A percentile compares a stretch with the other conserved stretches of the same genome.
Evolutionary conservation across 2,113 vertebrate species (phyloP).

Genomic region (Melanerpes formicivorus): DNA sequence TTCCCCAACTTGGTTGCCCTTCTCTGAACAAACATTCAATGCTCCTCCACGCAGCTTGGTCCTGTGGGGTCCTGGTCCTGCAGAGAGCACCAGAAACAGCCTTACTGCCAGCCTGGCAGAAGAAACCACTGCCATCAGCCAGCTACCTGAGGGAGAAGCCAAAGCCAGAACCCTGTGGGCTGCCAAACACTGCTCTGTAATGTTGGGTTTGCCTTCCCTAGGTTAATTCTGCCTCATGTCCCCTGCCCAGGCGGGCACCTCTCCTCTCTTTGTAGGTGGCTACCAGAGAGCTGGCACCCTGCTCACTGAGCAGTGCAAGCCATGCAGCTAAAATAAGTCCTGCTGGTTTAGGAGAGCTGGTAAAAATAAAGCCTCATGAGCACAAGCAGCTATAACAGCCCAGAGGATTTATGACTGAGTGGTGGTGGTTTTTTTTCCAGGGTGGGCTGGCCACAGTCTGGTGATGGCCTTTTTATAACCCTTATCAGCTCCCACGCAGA

Average conservation of each 20-base stretch:
- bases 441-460: conserved; percentile 42
- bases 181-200: not conserved
- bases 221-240: not conserved
- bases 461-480: conserved; percentile 56
- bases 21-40: too few relatives aligned
- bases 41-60: not conserved
- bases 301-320: not conserved
- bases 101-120: not conserved
- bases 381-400: conserved; percentile 4
- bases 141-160: not conserved
- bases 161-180: not conserved
- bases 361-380: conserved; percentile 57
- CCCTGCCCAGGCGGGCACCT: not conserved
- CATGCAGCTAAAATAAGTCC: not conserved
- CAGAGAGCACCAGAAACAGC: not conserved
- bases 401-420: conserved; percentile 43
- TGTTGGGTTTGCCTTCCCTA: not conserved
- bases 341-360: conserved; percentile 15
- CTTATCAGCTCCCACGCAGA: conserved; percentile 53
- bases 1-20: too few relatives aligned
- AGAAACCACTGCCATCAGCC: not conserved
- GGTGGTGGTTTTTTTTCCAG: conserved; percentile 39
- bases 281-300: not conserved
- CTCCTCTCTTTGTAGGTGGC: not conserved
- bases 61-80: not conserved